Evolutionary conservation across 2,888 invertebrate genomes (phyloP).

Genomic region (Pantelozetes paolii): DNA sequence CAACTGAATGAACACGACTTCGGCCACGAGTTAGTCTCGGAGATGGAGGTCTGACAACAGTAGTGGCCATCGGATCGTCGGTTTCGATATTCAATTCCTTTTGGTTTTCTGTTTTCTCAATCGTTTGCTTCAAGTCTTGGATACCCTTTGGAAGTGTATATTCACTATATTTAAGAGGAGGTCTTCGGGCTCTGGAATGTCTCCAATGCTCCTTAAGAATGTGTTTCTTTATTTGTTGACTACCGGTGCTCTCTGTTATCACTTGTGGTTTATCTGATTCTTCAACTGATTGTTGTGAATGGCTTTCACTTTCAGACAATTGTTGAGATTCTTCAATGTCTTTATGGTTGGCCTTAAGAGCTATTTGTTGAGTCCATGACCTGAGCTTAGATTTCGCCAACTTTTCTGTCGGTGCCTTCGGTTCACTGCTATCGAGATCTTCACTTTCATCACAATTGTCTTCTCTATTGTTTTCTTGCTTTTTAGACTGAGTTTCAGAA

Average conservation of each 20-base stretch:
- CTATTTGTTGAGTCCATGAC: constrained; percentile 24
- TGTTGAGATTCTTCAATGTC: constrained; percentile 21
- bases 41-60: neutral
- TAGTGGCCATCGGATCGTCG: neutral
- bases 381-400: constrained; percentile 27
- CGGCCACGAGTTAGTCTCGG: constrained; percentile 20
- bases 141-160: constrained; percentile 18
- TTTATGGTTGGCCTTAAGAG: constrained; percentile 20
- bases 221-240: neutral
- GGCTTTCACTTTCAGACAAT: constrained; percentile 22
- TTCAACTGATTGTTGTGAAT: neutral
- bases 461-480: neutral
- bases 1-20: constrained; percentile 19
- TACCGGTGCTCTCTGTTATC: neutral
- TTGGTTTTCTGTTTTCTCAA: neutral
- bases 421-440: constrained; percentile 8
- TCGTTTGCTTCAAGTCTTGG: neutral
- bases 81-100: neutral
- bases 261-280: neutral
- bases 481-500: neutral
- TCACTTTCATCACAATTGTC: constrained; percentile 17
- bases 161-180: constrained; percentile 31
- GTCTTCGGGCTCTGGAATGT: constrained; percentile 29
- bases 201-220: neutral
- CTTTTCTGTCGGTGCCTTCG: neutral